These are phyloP conservation scores for Syngnathoides biaculeatus DNA, from an alignment of 2,113 vertebrate genomes.

Conservation along the genomic window DNA sequence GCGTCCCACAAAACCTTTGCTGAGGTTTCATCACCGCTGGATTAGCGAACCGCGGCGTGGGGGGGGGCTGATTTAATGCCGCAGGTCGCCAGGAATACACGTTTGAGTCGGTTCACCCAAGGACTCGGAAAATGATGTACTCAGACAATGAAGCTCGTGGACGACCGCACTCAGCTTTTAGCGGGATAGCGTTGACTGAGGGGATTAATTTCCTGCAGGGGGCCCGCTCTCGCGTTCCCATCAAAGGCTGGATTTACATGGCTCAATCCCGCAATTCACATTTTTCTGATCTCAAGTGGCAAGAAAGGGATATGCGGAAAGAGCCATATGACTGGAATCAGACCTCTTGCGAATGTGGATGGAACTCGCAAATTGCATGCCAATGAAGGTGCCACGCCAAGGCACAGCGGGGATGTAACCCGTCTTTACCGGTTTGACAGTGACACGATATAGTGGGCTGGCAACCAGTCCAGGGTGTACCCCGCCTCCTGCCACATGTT, in stretches of 20 bases:
- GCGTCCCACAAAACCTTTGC: not conserved
- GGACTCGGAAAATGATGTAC: not conserved
- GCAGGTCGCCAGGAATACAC: not conserved
- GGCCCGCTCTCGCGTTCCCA: not conserved
- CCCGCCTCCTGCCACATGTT: no score
- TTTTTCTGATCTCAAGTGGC: not conserved
- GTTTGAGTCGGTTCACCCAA: not conserved
- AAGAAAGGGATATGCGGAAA: not conserved
- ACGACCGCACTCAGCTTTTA: not conserved
- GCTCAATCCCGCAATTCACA: not conserved
- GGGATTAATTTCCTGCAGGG: not conserved
- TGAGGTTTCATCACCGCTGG: not conserved
- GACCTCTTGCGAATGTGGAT: not conserved
- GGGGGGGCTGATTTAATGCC: not conserved
- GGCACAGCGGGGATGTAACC: not conserved
- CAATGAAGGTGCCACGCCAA: not conserved
- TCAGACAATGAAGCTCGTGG: not conserved
- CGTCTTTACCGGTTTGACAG: not conserved
- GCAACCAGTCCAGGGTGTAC: no score
- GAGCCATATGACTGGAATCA: not conserved
- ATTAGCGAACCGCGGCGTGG: not conserved
- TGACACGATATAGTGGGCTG: no score
- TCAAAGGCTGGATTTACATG: not conserved
- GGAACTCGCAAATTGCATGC: not conserved
- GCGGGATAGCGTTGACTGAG: not conserved